Evolutionary conservation across 2,113 vertebrate genomes (phyloP).

Genomic region (Tylochromis polylepis): DNA sequence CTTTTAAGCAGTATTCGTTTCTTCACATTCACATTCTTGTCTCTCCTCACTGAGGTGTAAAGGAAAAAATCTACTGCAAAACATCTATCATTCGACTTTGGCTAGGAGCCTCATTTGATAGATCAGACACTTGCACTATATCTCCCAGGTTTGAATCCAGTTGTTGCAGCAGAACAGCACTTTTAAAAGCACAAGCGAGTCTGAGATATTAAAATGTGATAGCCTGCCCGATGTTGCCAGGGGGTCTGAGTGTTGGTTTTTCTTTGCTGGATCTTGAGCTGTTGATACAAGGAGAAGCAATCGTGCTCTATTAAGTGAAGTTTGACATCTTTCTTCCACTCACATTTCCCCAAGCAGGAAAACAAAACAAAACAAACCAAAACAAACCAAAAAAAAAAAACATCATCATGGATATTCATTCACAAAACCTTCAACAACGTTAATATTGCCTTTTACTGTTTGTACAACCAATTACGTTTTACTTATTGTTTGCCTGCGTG

Average conservation of each 20-base stretch:
- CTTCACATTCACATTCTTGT: constrained; percentile 37
- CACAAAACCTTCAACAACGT: constrained; percentile 43
- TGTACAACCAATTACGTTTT: constrained; percentile 38
- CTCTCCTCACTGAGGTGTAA: constrained; percentile 10
- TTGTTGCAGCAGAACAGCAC: constrained; percentile 29
- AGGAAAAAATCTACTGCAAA: constrained; percentile 24
- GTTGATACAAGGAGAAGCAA: constrained; percentile 27
- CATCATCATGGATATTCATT: constrained; percentile 35
- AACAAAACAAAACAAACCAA: not conserved
- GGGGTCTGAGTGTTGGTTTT: constrained; percentile 40
- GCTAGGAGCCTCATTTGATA: constrained; percentile 32
- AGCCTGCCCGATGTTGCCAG: constrained; percentile 18
- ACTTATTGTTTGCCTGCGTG: constrained; percentile 42
- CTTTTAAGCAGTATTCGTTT: constrained; percentile 34
- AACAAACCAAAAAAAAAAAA: not conserved
- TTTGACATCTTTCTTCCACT: constrained; percentile 21
- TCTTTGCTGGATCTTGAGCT: constrained; percentile 48
- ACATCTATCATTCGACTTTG: constrained; percentile 36
- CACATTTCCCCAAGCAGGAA: constrained; percentile 8
- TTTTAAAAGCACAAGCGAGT: constrained; percentile 45
- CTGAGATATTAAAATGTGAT: constrained; percentile 42
- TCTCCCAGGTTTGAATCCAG: constrained; percentile 15
- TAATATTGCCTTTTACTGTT: constrained; percentile 37
- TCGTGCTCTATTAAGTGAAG: constrained; percentile 18
- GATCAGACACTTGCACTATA: constrained; percentile 38